Conservation (phyloP, 2,113 vertebrate genomes). For the Plestiodon gilberti region DNA sequence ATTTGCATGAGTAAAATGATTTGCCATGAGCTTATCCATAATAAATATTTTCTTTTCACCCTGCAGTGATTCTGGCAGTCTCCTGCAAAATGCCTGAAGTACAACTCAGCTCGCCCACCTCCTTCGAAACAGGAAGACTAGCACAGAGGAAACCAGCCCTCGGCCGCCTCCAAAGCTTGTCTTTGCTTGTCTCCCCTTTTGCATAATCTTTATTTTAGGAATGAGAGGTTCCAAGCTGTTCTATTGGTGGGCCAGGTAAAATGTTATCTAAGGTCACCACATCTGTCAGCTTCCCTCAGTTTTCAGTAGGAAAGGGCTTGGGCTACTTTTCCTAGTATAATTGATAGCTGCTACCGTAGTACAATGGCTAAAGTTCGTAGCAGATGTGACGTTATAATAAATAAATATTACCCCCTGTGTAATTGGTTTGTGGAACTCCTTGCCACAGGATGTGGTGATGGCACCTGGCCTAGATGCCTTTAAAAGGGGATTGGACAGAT, state of each 20-base stretch:
- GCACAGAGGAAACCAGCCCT: background rate
- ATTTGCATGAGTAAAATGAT: slow-evolving; percentile 43
- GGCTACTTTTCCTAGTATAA: no score
- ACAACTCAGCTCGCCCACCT: slow-evolving; percentile 55
- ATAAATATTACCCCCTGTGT: no score
- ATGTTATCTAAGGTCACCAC: slow-evolving; percentile 4
- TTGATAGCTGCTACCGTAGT: no score
- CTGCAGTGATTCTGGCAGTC: slow-evolving; percentile 11
- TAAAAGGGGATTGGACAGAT: no score
- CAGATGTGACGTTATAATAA: no score
- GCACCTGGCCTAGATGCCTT: no score
- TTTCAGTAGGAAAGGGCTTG: background rate
- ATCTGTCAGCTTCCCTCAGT: background rate
- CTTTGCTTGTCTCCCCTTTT: slow-evolving; percentile 68
- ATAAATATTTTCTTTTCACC: slow-evolving; percentile 27
- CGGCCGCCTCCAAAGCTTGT: slow-evolving; percentile 61
- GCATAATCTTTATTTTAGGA: slow-evolving; percentile 37
- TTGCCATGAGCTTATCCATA: slow-evolving; percentile 32
- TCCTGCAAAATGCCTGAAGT: slow-evolving; percentile 50
- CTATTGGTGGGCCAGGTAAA: slow-evolving; percentile 5
- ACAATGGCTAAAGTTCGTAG: no score
- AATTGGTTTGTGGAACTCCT: no score
- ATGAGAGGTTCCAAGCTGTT: slow-evolving; percentile 34
- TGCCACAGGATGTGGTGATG: no score
- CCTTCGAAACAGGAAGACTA: slow-evolving; percentile 53